Conservation (phyloP, 2,113 vertebrate species). For the Furnarius figulus region DNA sequence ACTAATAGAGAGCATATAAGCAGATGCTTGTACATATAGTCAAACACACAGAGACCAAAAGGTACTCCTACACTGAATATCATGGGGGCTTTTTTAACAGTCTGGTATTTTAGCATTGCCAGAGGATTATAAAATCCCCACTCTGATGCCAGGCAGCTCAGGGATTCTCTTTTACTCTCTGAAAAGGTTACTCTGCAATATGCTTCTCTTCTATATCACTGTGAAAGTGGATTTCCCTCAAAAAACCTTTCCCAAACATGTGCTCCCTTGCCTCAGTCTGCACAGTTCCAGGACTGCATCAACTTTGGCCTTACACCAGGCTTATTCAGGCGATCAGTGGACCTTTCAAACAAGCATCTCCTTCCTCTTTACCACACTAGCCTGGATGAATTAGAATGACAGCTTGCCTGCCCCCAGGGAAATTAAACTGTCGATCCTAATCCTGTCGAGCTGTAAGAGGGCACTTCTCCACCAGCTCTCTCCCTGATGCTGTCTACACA, state of each 20-base stretch:
- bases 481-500: slow-evolving; percentile 49
- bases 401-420: slow-evolving; percentile 15
- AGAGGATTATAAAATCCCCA: not conserved
- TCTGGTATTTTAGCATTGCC: not conserved
- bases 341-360: slow-evolving; percentile 23
- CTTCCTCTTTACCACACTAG: not conserved
- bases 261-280: not conserved
- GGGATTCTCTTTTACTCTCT: not conserved
- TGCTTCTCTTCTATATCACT: not conserved
- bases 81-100: not conserved
- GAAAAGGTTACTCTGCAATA: not conserved
- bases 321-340: slow-evolving; percentile 35
- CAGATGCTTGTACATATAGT: not conserved
- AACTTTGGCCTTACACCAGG: not conserved
- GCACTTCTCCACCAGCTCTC: slow-evolving; percentile 58
- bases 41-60: not conserved
- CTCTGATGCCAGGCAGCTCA: not conserved
- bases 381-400: slow-evolving; percentile 17
- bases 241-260: not conserved
- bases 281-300: not conserved
- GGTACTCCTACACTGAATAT: not conserved
- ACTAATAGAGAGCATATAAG: not conserved
- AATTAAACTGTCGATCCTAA: slow-evolving; percentile 68
- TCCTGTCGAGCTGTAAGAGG: slow-evolving; percentile 45
- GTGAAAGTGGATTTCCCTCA: not conserved